Evolutionary conservation across 2,888 invertebrate genomes (phyloP).

Genomic region (Drosophila mulleri): DNA sequence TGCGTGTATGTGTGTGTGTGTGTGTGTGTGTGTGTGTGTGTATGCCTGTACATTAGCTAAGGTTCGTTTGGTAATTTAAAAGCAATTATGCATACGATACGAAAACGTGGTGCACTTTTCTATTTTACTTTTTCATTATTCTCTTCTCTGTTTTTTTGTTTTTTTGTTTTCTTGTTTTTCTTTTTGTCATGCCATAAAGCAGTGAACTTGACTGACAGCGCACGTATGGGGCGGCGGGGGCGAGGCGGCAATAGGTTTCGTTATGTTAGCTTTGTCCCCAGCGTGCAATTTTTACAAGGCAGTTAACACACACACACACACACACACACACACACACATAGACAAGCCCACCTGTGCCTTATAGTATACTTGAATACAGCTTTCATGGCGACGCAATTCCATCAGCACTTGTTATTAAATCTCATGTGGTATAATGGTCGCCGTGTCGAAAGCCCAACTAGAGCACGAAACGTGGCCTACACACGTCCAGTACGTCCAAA

Average conservation of each 20-base stretch:
- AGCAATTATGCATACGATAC: conserved; percentile 67
- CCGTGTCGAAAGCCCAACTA: conserved; percentile 25
- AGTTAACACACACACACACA: background rate
- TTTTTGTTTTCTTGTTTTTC: background rate
- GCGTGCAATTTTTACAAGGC: conserved; percentile 40
- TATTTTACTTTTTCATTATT: conserved; percentile 11
- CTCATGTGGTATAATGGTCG: conserved; percentile 61
- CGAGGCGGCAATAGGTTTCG: background rate
- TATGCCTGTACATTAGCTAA: conserved; percentile 19
- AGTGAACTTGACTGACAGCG: conserved; percentile 9
- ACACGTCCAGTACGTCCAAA: conserved; percentile 27
- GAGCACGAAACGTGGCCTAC: conserved; percentile 50
- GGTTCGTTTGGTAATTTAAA: conserved; percentile 58
- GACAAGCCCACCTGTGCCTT: background rate
- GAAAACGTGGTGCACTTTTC: conserved; percentile 31
- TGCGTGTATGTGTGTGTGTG: conserved; percentile 1
- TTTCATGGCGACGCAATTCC: conserved; percentile 63
- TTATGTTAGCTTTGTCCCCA: conserved; percentile 43
- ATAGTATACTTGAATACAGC: background rate
- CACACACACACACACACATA: background rate
- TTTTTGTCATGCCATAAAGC: conserved; percentile 17
- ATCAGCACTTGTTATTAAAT: conserved; percentile 66
- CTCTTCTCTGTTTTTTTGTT: background rate
- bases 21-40: conserved; percentile 1
- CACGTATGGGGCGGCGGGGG: background rate